Evolutionary conservation across 2,797 vertebrate species (phyloP).

Genomic region (Sitta carolinensis): DNA sequence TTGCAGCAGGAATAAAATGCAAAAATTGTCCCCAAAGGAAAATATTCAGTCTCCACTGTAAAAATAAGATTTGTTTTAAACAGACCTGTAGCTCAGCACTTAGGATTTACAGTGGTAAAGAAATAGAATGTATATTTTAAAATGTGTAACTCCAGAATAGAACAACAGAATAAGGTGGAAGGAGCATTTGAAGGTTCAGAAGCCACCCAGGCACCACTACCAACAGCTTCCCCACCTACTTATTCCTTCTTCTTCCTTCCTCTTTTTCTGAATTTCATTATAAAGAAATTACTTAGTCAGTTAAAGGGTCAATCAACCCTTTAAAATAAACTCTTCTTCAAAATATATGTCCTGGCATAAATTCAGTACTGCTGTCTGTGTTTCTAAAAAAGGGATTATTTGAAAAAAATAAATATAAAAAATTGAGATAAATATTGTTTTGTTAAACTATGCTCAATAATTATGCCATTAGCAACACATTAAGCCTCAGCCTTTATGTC

Average conservation of each 20-base stretch:
- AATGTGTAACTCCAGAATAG: neutral
- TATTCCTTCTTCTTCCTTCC: neutral
- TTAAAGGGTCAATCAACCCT: neutral
- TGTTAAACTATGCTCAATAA: neutral
- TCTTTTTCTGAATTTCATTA: neutral
- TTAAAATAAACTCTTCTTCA: neutral
- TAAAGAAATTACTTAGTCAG: neutral
- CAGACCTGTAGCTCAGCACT: neutral
- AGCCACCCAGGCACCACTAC: neutral
- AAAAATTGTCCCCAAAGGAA: neutral
- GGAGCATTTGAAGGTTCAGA: neutral
- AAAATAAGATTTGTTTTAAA: neutral
- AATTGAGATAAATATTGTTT: neutral
- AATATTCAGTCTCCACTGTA: neutral
- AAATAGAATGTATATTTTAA: neutral
- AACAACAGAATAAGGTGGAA: neutral
- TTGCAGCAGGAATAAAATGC: neutral
- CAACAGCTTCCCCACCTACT: neutral
- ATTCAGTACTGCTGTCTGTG: fast-evolving
- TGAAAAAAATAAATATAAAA: neutral
- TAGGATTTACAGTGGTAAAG: neutral
- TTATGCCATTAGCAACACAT: neutral
- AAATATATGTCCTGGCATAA: neutral
- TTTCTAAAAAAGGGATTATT: neutral
- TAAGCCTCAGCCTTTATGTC: neutral